Conservation (phyloP, 2,888 invertebrate genomes). For the Cephus pulcher region DNA sequence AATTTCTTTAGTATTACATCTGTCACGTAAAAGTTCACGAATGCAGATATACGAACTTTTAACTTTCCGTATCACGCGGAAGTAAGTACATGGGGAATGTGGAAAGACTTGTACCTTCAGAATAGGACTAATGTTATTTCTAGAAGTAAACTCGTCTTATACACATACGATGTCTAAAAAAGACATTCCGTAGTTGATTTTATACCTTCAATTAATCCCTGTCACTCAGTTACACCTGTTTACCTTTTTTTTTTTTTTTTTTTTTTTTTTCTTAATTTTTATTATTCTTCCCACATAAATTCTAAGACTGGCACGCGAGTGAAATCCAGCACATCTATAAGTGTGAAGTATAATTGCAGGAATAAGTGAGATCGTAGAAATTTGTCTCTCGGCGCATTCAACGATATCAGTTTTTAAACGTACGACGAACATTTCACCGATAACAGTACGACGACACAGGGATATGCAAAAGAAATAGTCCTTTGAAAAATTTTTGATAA, state of each 20-base stretch:
- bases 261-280: neutral
- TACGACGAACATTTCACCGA: neutral
- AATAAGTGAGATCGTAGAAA: neutral
- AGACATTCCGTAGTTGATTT: constrained; percentile 8
- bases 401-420: neutral
- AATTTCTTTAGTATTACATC: too few relatives aligned
- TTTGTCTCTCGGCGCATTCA: neutral
- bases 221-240: neutral
- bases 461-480: neutral
- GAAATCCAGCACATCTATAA: neutral
- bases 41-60: neutral
- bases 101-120: constrained; percentile 26
- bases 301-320: neutral
- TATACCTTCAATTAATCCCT: constrained; percentile 4
- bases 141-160: constrained; percentile 17
- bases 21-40: neutral
- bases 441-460: neutral
- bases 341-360: too few relatives aligned
- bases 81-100: constrained; percentile 4
- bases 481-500: neutral
- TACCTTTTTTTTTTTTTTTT: neutral
- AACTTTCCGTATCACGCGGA: neutral
- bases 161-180: constrained; percentile 14
- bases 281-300: neutral
- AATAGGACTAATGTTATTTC: constrained; percentile 20